Evolutionary conservation across 2,113 vertebrate genomes (phyloP).

Genomic region (Genyomyrus donnyi): DNA sequence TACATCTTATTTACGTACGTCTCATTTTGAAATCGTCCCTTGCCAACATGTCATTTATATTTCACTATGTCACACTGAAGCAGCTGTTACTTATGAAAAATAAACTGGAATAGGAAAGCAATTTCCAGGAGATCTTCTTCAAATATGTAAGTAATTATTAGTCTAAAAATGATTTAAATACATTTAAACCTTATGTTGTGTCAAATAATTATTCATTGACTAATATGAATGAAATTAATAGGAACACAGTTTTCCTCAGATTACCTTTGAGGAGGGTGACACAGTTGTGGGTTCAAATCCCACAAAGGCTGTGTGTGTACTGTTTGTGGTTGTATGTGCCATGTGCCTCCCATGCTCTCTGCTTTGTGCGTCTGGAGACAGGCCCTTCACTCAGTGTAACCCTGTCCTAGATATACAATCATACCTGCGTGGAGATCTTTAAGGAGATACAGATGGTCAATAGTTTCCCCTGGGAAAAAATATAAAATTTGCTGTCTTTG

Average conservation of each 20-base stretch:
- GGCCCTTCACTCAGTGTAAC: not conserved
- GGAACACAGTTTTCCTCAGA: not conserved
- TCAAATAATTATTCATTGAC: not conserved
- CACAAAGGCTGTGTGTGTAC: not conserved
- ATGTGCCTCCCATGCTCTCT: not conserved
- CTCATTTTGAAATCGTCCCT: not conserved
- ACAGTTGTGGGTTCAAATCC: not conserved
- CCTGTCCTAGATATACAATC: not conserved
- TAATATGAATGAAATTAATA: not conserved
- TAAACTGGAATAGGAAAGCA: not conserved
- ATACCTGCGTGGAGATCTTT: not conserved
- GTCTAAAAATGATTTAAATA: not conserved
- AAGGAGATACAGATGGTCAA: not conserved
- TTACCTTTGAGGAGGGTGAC: not conserved
- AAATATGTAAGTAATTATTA: constrained; percentile 9
- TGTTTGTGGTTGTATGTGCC: not conserved
- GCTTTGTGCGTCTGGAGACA: not conserved
- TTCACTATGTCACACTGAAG: not conserved
- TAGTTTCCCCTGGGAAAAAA: not conserved
- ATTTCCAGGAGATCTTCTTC: not conserved
- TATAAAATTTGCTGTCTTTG: not conserved
- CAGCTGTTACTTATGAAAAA: constrained; percentile 13
- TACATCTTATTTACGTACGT: not conserved
- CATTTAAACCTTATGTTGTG: not conserved
- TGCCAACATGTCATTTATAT: constrained; percentile 7